Percentiles rank a stretch among this genome's conserved stretches.
These are phyloP conservation scores for Microctenopoma lineatum DNA, from an alignment of 2,797 vertebrate genomes.

Conservation along the genomic window DNA sequence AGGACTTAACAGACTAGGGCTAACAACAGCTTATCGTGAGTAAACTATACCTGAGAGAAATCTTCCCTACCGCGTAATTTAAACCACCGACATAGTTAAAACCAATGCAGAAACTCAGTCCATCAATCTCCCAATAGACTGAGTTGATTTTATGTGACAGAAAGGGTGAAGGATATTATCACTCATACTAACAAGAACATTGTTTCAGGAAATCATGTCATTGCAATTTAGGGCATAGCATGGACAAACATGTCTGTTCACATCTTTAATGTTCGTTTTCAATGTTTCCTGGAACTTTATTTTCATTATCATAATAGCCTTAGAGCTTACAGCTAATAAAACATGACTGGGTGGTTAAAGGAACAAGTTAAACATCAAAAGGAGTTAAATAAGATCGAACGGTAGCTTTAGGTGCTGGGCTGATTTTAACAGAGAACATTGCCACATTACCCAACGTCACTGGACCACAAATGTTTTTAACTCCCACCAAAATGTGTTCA, in stretches of 20 bases:
- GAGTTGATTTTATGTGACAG: not conserved
- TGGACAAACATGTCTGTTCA: not conserved
- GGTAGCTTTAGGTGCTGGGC: slow-evolving; percentile 43
- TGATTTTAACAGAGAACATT: slow-evolving; percentile 22
- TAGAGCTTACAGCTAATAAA: slow-evolving; percentile 54
- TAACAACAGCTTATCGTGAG: not conserved
- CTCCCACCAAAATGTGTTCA: slow-evolving; percentile 11
- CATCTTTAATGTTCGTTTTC: not conserved
- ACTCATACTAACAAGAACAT: not conserved
- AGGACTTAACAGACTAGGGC: slow-evolving; percentile 11
- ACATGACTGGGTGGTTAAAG: slow-evolving; percentile 34
- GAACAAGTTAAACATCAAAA: slow-evolving; percentile 52
- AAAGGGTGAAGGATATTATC: not conserved
- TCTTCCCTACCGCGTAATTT: not conserved
- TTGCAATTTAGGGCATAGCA: not conserved
- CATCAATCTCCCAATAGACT: not conserved
- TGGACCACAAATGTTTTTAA: slow-evolving; percentile 20
- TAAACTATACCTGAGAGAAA: not conserved
- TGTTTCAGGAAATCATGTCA: not conserved
- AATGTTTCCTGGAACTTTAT: not conserved
- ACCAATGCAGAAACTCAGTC: not conserved
- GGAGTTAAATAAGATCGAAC: slow-evolving; percentile 39
- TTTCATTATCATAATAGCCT: slow-evolving; percentile 18
- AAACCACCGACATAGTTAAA: not conserved
- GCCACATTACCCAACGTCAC: slow-evolving; percentile 7